These are phyloP conservation scores for Papilio demoleus DNA, from an alignment of 2,888 invertebrate species.

Conservation along the genomic window DNA sequence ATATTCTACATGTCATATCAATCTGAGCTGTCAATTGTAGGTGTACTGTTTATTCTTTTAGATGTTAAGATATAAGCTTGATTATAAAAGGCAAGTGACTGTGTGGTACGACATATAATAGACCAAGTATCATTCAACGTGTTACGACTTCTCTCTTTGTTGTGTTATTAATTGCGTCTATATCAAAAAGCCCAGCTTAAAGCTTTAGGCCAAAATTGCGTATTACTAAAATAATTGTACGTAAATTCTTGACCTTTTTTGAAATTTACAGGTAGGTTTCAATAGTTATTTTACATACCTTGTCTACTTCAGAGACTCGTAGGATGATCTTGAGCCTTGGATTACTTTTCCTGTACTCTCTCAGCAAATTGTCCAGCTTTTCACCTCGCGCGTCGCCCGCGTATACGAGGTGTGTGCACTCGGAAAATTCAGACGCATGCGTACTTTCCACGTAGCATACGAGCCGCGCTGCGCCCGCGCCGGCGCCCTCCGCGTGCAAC, in stretches of 20 bases:
- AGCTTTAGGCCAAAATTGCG: background rate
- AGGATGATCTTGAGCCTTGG: conserved; percentile 82
- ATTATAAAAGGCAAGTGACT: conserved; percentile 1
- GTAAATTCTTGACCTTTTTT: too few species aligned
- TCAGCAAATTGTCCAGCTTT: conserved; percentile 70
- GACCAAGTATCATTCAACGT: background rate
- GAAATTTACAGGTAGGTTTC: background rate
- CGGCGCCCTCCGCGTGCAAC: conserved; percentile 62
- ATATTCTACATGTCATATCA: conserved; percentile 15
- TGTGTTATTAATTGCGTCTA: background rate
- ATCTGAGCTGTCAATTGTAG: conserved; percentile 13
- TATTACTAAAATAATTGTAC: too few species aligned
- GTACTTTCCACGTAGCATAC: conserved; percentile 75
- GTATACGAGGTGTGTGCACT: conserved; percentile 81
- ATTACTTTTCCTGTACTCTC: conserved; percentile 77
- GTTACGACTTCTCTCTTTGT: background rate
- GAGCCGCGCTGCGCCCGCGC: conserved; percentile 77
- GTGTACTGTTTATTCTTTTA: conserved; percentile 19
- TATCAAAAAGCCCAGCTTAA: background rate
- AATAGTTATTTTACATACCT: conserved; percentile 65
- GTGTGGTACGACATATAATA: background rate
- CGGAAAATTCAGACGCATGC: conserved; percentile 63
- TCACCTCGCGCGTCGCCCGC: conserved; percentile 73
- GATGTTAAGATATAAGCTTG: conserved; percentile 14
- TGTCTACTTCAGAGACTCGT: conserved; percentile 81